Base-by-base conservation (phyloP, 2,797 vertebrate species). In the Champsocephalus gunnari region DNA sequence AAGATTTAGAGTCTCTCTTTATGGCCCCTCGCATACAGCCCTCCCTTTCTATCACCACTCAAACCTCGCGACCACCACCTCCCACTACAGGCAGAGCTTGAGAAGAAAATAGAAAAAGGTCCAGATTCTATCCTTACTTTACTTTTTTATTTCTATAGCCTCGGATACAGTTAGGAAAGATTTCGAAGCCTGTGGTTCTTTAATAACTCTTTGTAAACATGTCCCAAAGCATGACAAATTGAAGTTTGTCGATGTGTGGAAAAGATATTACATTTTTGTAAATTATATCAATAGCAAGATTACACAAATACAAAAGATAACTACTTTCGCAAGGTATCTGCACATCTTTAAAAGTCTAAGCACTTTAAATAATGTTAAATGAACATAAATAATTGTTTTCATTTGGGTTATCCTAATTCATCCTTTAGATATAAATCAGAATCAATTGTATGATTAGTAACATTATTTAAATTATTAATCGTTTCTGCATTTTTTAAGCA, bases 1-100 rank as follows among this genome's bases (percentile, higher is more conserved):
- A 83, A 84, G 77, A 80, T 74, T 75, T 72, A 68, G 63, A 79
- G 57, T 60, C 64, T 82, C 71, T 75, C 49, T 68, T 56, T 61
- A 19, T 24, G 13, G 51, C 75, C 68, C 82, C 83, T 78, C 81
- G 81, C 81, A 73, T 63, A 62, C 61, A 77, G 66, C 47, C 14
- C 47, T 53, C 68, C 65, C 32, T 49, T 55, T 57, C 54, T 48
- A 48, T 83, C 77, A 45, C 67, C 62, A 58, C 71, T 79, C 64
- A 56, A 60, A 59, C 75, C 45, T 63, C 41, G 2, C 48, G 48
- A 85, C 76, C 70, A 72, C 68, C 68, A 72, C 74, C 72, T 85
- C 81, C 59, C 4, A 9, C 66, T 63, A n/a, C 3, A 4, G n/a
- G 51, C 58, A 32, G 38, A 49, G 56, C 48, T 45, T 9, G 2